phyloP scores from a whole-genome alignment of 2,797 vertebrate genomes.

The Anguilla pacifica region DNA sequence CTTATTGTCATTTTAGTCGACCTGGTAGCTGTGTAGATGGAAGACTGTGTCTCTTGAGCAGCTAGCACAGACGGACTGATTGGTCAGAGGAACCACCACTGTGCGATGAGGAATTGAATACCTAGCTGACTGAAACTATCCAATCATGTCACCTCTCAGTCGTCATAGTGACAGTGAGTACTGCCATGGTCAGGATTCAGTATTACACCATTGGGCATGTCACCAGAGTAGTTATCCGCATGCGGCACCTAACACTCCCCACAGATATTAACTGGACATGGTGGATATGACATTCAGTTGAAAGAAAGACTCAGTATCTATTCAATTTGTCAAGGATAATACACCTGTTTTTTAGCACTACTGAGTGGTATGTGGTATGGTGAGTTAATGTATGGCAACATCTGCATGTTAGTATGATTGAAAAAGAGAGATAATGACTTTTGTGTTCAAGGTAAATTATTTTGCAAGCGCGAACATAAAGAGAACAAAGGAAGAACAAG shows the following conservation, averaged over 20 bases:
- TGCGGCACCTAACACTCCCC: background rate
- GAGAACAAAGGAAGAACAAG: background rate
- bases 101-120: background rate
- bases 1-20: background rate
- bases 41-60: background rate
- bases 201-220: background rate
- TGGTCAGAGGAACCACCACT: background rate
- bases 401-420: constrained; percentile 9
- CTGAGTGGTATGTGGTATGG: background rate
- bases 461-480: constrained; percentile 6
- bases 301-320: background rate
- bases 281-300: background rate
- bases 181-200: background rate
- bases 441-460: constrained; percentile 1
- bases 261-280: background rate
- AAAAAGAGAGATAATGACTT: background rate
- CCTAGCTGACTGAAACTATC: background rate
- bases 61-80: background rate
- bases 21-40: background rate
- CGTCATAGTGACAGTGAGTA: background rate
- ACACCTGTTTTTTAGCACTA: background rate
- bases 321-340: background rate
- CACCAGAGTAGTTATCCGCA: background rate
- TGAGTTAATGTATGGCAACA: background rate
- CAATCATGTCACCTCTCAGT: background rate